Base-by-base conservation (phyloP, 2,113 vertebrate genomes). In the Calyptomena viridis region DNA sequence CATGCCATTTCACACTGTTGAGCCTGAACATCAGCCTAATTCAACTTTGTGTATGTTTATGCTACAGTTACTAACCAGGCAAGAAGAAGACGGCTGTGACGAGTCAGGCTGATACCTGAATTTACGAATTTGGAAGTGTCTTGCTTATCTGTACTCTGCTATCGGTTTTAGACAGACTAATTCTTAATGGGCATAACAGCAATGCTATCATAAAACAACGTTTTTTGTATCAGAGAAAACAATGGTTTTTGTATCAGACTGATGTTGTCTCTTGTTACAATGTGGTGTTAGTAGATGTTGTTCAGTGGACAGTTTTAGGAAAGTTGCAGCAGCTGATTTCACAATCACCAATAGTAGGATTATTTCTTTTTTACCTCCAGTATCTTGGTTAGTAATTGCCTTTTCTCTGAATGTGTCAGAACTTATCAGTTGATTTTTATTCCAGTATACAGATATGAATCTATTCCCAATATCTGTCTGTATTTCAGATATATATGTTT, bases 191-290 rank as follows among this genome's bases (percentile, higher is more conserved):
- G 33, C 17, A 33, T 28, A 56, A 23, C 4, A 64, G 37, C 60
- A n/a, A 14, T 17, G 8, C 40, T 82, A 17, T 9, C 28, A 28
- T 58, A 39, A 59, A 93, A 11, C 44, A 46, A 46, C 44, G 15
- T 46, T 18, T 46, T 46, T 46, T 46, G 44, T 46, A 46, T 46
- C 44, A 46, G 31, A 28, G 49, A 39, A 59, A 93, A 12, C 8
- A 27, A 11, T 1, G 0, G 0, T 6, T 59, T 68, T 77, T 42
- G 7, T 49, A n/a, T 60, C 44, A 52, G 42, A 27, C 12, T 2
- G 1, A 8, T 58, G 27, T 77, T 71, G 52, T 64, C 13, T 77
- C 42, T 12, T 44, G n/a, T 49, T 88, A 35, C 33, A 40, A 14
- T 40, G 2, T 40, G 11, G 7, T 66, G 28, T n/a, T 31, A 30